Percentiles rank a stretch among this genome's conserved stretches.
Evolutionary conservation across 2,113 vertebrate species (phyloP).

Genomic region (Oreochromis tanganicae): DNA sequence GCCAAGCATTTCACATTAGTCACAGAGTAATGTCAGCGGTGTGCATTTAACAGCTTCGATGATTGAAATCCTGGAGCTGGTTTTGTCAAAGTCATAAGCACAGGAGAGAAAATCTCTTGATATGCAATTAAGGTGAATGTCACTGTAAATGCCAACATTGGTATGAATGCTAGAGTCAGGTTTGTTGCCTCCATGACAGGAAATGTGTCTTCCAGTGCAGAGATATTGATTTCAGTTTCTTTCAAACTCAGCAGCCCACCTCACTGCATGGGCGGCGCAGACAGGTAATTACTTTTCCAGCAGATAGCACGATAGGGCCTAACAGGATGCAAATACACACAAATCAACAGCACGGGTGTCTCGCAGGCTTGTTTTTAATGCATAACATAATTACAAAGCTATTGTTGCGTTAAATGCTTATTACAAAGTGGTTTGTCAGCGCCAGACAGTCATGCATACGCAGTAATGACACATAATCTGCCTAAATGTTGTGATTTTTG

Average conservation of each 20-base stretch:
- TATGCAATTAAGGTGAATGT: constrained; percentile 36
- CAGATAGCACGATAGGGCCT: background rate
- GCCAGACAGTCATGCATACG: background rate
- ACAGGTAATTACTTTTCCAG: constrained; percentile 52
- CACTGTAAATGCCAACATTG: constrained; percentile 44
- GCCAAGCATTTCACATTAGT: background rate
- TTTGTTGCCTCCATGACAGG: constrained; percentile 13
- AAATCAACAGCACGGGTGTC: background rate
- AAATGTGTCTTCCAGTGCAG: constrained; percentile 29
- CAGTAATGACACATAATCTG: background rate
- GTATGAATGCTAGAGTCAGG: background rate
- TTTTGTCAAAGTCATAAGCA: constrained; percentile 9
- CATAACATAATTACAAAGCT: background rate
- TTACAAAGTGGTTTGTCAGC: background rate
- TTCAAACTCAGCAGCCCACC: constrained; percentile 34
- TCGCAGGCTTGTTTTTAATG: background rate
- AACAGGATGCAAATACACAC: constrained; percentile 25
- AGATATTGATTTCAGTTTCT: constrained; percentile 53
- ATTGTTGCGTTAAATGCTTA: background rate
- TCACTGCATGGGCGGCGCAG: constrained; percentile 17
- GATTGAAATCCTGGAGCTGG: background rate
- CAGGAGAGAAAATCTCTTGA: background rate
- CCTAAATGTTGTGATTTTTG: background rate
- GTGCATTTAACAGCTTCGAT: background rate
- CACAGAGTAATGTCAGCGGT: background rate